phyloP scores from a whole-genome alignment of 2,888 invertebrate genomes.

The Endotricha flammealis region DNA sequence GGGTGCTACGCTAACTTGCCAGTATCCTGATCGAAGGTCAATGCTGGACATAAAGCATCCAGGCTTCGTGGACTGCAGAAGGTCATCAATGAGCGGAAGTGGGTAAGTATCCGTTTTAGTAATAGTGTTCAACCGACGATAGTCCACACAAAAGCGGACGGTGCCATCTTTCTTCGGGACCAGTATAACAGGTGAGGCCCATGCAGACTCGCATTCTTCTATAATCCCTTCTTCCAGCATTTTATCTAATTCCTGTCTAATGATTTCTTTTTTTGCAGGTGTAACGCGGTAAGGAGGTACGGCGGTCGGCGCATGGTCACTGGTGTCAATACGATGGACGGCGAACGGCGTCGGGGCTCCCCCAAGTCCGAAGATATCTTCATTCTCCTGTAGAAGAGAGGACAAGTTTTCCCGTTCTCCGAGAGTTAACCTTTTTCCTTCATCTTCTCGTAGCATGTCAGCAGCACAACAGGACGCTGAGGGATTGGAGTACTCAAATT shows the following conservation, averaged over 20 bases:
- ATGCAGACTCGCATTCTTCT: conserved; percentile 35
- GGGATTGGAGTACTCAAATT: too few species aligned
- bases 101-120: neutral
- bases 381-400: too few species aligned
- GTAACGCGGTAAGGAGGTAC: conserved; percentile 26
- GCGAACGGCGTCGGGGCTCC: conserved; percentile 13
- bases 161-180: neutral
- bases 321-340: conserved; percentile 29
- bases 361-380: conserved; percentile 10
- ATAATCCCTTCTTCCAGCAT: conserved; percentile 15
- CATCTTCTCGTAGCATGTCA: too few species aligned
- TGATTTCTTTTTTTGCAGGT: neutral
- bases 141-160: too few species aligned
- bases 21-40: conserved; percentile 22
- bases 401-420: too few species aligned
- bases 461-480: too few species aligned
- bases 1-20: neutral
- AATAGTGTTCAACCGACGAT: neutral
- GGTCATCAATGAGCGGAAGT: conserved; percentile 36
- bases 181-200: neutral
- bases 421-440: too few species aligned
- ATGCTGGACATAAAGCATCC: neutral
- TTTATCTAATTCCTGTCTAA: neutral
- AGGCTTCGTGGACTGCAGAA: conserved; percentile 27
- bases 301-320: conserved; percentile 22